Evolutionary conservation across 2,113 vertebrate genomes (phyloP).

Genomic region (Mandrillus leucophaeus): DNA sequence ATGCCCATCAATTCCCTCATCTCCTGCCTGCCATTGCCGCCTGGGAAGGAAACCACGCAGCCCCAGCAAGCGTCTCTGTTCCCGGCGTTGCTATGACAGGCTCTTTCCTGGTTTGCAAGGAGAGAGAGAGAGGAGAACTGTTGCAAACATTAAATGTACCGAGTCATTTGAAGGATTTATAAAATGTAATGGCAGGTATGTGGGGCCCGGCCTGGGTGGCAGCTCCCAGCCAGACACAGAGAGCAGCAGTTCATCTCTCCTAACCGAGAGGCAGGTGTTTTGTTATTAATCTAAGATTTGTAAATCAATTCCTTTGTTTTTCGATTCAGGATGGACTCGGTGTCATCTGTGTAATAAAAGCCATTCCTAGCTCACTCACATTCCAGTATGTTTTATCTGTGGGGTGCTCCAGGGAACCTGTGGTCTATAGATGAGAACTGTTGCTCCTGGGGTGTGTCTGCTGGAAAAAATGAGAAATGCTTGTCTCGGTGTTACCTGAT

Average conservation of each 20-base stretch:
- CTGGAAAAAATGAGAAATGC: not conserved
- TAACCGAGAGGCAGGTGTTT: too few relatives aligned
- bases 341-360: not conserved
- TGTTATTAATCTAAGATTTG: not conserved
- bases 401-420: fast-evolving
- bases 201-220: too few relatives aligned
- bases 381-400: fast-evolving
- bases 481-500: not conserved
- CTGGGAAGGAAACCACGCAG: not conserved
- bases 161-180: too few relatives aligned
- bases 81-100: not conserved
- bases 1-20: not conserved
- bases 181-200: not conserved
- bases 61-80: not conserved
- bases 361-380: fast-evolving
- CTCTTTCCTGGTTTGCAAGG: not conserved
- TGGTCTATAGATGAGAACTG: fast-evolving
- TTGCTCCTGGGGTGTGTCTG: not conserved
- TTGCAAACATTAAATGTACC: not conserved
- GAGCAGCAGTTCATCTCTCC: fast-evolving
- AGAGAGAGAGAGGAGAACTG: not conserved
- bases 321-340: not conserved
- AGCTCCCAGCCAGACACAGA: not conserved
- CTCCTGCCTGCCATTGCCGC: not conserved
- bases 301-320: not conserved